Evolutionary conservation across 1,140 invertebrate species (phyloP).

Genomic region (Teleogryllus occipitalis): DNA sequence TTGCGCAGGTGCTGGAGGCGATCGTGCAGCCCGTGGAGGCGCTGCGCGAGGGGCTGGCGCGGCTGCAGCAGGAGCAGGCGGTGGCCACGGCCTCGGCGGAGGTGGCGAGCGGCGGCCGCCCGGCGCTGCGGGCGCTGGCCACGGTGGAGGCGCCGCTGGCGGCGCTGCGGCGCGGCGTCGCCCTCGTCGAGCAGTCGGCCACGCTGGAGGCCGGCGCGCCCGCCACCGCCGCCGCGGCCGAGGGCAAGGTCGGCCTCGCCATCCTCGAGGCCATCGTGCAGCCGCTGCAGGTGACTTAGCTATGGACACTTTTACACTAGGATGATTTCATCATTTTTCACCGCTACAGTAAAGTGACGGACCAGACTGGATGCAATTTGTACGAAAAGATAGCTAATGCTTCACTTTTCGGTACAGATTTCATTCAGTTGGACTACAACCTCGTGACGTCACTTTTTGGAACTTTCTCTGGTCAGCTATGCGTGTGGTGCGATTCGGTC

Average conservation of each 20-base stretch:
- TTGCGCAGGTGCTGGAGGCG: not conserved
- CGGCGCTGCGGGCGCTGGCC: not conserved
- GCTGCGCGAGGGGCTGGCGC: not conserved
- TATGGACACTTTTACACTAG: no score
- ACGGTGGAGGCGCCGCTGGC: constrained; percentile 30
- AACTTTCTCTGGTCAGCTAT: no score
- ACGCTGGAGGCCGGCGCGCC: not conserved
- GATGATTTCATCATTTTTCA: no score
- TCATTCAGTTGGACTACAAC: no score
- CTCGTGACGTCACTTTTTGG: no score
- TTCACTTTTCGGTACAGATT: no score
- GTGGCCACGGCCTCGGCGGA: no score
- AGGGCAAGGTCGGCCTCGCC: not conserved
- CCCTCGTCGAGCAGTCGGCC: constrained; percentile 11
- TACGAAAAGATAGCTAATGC: no score
- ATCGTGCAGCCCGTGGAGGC: not conserved
- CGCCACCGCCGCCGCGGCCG: not conserved
- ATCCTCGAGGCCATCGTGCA: not conserved
- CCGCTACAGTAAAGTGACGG: no score
- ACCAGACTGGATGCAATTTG: no score
- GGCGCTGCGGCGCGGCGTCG: constrained; percentile 8
- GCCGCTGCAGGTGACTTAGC: constrained; percentile 7
- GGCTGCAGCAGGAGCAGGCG: not conserved
- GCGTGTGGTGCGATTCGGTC: no score
- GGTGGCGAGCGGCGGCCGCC: not conserved